These are phyloP conservation scores for Pipistrellus pygmaeus DNA, from an alignment of 2,797 vertebrate genomes.

Conservation along the genomic window DNA sequence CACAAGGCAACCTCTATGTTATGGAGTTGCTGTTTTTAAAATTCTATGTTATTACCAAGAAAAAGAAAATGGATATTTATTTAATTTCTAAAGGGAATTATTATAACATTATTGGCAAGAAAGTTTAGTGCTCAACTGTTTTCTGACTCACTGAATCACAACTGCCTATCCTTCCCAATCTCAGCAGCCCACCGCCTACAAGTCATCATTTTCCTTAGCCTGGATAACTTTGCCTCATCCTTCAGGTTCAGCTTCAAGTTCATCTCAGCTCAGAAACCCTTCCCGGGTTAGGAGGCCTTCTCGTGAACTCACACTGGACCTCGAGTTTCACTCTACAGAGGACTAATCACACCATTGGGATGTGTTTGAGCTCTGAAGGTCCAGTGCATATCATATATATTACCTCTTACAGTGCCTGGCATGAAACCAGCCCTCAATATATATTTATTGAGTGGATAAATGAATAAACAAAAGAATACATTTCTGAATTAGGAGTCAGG, in stretches of 20 bases:
- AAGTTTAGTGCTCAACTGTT: not conserved
- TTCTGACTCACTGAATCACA: not conserved
- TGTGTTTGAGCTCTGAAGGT: no score
- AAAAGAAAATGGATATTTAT: constrained; percentile 4
- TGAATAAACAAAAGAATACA: not conserved
- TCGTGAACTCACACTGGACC: no score
- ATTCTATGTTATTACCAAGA: not conserved
- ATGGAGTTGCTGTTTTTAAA: not conserved
- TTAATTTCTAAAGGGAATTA: constrained; percentile 44
- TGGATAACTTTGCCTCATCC: not conserved
- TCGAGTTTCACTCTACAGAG: not conserved
- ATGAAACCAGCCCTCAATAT: not conserved
- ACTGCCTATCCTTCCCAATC: not conserved
- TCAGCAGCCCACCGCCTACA: not conserved
- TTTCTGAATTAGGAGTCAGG: not conserved
- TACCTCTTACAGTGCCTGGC: not conserved
- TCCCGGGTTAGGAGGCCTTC: not conserved
- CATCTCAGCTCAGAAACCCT: not conserved
- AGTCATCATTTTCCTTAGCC: not conserved
- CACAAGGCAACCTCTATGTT: not conserved
- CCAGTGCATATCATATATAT: not conserved
- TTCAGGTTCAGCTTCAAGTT: not conserved
- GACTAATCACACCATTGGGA: not conserved
- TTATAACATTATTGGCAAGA: not conserved
- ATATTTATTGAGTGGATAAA: not conserved